Base-by-base conservation (phyloP, 2,113 vertebrate genomes). In the Dipodomys ordii region DNA sequence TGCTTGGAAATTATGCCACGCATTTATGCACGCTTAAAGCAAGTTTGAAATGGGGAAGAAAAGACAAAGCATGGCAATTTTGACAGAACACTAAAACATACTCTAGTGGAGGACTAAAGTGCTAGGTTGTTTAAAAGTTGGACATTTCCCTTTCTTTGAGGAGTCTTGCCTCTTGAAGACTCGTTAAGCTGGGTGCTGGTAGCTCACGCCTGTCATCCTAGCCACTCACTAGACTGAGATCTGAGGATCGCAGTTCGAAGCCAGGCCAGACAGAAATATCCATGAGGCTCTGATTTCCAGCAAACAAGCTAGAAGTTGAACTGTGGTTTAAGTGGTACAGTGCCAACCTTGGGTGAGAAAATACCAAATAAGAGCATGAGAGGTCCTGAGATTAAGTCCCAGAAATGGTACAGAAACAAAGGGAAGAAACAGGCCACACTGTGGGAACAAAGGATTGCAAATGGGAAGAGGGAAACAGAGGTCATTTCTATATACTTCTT, bases 1-100 rank as follows among this genome's bases (percentile, higher is more conserved):
- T 64, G 88, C 84, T 95, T 88, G 84, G 71, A 95, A 95, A 93
- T 93, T 92, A 82, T 80, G 82, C 79, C 85, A 90, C 85, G 35
- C 93, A 80, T 95, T 91, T 93, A 73, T 65, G 60, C 92, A 25
- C 39, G 95, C 90, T 89, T 53, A 92, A 88, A 94, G 89, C 78
- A 83, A 49, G 69, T 57, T 92, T 92, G 83, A 64, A 93, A 95
- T 83, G 57, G 78, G 69, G 74, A 88, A 80, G 88, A 82, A 85
- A 96, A 95, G 84, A 88, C 64, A 91, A 87, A 18, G 22, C 44
- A 8, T 86, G 65, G 87, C 44, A 60, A 83, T 90, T 94, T 88
- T 65, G 53, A 92, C 88, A 86, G 87, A 79, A 86, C 94, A 94
- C 35, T 68, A 67, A 92, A 74, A 85, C 12, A 53, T 80, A 35